phyloP scores from a whole-genome alignment of 2,113 vertebrate species.

The Lates calcarifer region DNA sequence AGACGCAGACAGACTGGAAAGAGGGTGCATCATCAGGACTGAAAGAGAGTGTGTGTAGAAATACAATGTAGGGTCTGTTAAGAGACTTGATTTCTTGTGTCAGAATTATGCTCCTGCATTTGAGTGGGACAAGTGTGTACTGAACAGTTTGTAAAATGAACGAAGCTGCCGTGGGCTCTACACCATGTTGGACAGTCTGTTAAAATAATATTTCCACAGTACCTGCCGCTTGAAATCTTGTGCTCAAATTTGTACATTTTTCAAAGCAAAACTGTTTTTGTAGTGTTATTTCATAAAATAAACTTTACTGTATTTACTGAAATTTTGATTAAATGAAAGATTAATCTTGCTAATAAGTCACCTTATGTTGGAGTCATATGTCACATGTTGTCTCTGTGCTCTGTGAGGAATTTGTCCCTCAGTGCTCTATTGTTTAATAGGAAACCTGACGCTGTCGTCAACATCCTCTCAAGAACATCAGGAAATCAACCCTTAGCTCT shows the following conservation, averaged over 20 bases:
- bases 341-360: not conserved
- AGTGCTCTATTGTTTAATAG: conserved; percentile 65
- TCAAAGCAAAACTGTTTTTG: conserved; percentile 37
- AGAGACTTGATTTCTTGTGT: not conserved
- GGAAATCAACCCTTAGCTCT: conserved; percentile 62
- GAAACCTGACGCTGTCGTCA: conserved; percentile 63
- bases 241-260: conserved; percentile 37
- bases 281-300: conserved; percentile 29
- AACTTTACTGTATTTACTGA: conserved; percentile 21
- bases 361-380: not conserved
- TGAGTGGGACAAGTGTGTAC: not conserved
- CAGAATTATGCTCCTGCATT: conserved; percentile 8
- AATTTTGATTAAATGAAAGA: conserved; percentile 42
- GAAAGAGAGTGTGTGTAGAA: conserved; percentile 26
- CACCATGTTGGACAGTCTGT: not conserved
- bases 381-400: conserved; percentile 18
- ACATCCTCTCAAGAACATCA: conserved; percentile 71
- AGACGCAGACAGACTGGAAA: conserved; percentile 89
- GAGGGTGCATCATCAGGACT: conserved; percentile 70
- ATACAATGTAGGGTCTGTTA: not conserved
- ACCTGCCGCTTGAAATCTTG: conserved; percentile 7
- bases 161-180: not conserved
- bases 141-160: not conserved
- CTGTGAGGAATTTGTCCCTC: conserved; percentile 36
- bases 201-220: not conserved